Evolutionary conservation across 2,113 vertebrate genomes (phyloP).

Genomic region (Campylomormyrus numenius): DNA sequence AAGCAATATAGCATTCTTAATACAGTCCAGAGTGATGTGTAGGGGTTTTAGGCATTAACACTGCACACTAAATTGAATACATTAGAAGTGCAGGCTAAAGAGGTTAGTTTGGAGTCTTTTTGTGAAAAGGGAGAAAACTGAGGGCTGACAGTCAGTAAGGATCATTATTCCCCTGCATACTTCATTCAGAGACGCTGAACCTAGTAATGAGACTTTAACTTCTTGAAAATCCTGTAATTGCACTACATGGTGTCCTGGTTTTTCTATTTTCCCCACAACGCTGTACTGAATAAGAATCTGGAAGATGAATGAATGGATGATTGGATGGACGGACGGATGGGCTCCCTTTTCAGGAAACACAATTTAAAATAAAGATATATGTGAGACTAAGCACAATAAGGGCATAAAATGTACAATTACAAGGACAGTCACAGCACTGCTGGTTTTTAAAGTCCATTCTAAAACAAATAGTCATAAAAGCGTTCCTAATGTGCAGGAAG

Average conservation of each 20-base stretch:
- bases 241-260: neutral
- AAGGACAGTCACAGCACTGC: neutral
- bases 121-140: neutral
- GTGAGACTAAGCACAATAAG: neutral
- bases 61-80: neutral
- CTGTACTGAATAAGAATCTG: neutral
- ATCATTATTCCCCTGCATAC: neutral
- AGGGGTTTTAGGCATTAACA: neutral
- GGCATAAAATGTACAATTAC: neutral
- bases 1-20: neutral
- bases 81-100: neutral
- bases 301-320: neutral
- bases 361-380: neutral
- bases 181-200: neutral
- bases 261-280: neutral
- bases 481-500: conserved; percentile 22
- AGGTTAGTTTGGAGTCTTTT: neutral
- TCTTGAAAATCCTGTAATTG: neutral
- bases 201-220: neutral
- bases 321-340: neutral
- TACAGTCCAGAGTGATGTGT: neutral
- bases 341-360: neutral
- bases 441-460: neutral
- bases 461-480: conserved; percentile 28
- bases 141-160: neutral